Conservation (phyloP, 2,888 invertebrate species). For the Macrosoma leucophasiata region DNA sequence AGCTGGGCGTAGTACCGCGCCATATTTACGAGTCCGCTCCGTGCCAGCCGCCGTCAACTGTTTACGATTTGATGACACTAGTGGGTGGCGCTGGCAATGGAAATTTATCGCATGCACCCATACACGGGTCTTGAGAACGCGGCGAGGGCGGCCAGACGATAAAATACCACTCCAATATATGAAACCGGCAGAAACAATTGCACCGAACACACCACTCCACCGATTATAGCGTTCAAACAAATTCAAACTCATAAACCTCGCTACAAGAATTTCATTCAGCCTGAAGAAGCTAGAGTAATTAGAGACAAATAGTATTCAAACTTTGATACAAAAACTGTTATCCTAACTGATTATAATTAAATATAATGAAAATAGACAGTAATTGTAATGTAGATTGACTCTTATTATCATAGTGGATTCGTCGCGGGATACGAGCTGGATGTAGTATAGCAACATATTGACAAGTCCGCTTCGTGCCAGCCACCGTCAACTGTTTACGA, state of each 20-base stretch:
- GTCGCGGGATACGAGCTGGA: slow-evolving; percentile 28
- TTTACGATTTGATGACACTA: slow-evolving; percentile 53
- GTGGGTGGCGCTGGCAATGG: slow-evolving; percentile 47
- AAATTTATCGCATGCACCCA: slow-evolving; percentile 53
- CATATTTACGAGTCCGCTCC: slow-evolving; percentile 55
- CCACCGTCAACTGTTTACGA: slow-evolving; percentile 56
- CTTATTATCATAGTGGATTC: no score
- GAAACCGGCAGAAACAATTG: no score
- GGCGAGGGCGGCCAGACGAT: slow-evolving; percentile 36
- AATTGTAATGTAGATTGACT: no score
- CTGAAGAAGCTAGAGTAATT: no score
- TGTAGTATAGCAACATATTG: slow-evolving; percentile 42
- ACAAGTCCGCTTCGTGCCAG: slow-evolving; percentile 45
- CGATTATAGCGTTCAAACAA: no score
- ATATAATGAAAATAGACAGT: no score
- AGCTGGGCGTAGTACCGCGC: slow-evolving; percentile 27
- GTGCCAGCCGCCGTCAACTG: slow-evolving; percentile 45
- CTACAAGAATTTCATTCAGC: no score
- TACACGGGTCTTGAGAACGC: slow-evolving; percentile 33
- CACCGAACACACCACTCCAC: no score
- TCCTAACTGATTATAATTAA: no score
- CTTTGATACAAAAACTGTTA: no score
- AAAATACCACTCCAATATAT: slow-evolving; percentile 59
- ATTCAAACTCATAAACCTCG: no score
- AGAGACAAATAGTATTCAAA: no score